Evolutionary conservation across 2,113 vertebrate species (phyloP).

Genomic region (Otocyon megalotis): DNA sequence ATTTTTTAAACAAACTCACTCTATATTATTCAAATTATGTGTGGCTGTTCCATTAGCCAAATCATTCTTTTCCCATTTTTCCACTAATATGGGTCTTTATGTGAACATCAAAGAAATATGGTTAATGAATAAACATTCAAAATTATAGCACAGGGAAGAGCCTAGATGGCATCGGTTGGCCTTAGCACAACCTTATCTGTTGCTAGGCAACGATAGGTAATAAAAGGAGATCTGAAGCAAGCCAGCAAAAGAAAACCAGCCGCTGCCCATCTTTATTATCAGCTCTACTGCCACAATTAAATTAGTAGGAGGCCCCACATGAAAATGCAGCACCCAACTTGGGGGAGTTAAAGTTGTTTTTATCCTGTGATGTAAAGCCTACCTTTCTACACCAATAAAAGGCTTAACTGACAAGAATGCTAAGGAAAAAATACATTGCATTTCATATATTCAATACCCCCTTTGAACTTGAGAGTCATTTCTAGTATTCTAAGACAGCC

Average conservation of each 20-base stretch:
- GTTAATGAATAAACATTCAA: slow-evolving; percentile 17
- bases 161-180: neutral
- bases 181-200: neutral
- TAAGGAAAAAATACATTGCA: neutral
- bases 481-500: neutral
- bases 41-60: neutral
- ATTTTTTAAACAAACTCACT: slow-evolving; percentile 41
- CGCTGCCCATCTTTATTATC: neutral
- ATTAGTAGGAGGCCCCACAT: neutral
- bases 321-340: neutral
- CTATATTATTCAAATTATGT: neutral
- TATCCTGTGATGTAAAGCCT: neutral
- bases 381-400: neutral
- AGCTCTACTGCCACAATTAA: neutral
- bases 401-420: neutral
- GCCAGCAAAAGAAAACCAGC: neutral
- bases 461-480: neutral
- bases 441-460: neutral
- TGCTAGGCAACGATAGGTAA: slow-evolving; percentile 58
- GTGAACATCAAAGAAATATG: slow-evolving; percentile 25
- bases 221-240: slow-evolving; percentile 31
- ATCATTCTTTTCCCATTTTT: slow-evolving; percentile 10
- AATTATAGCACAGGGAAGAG: slow-evolving; percentile 20
- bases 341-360: neutral
- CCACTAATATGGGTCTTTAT: neutral